A percentile compares a stretch with the other conserved stretches of the same genome.
phyloP scores from a whole-genome alignment of 2,888 invertebrate species.

The Hirtodrosophila duncani region DNA sequence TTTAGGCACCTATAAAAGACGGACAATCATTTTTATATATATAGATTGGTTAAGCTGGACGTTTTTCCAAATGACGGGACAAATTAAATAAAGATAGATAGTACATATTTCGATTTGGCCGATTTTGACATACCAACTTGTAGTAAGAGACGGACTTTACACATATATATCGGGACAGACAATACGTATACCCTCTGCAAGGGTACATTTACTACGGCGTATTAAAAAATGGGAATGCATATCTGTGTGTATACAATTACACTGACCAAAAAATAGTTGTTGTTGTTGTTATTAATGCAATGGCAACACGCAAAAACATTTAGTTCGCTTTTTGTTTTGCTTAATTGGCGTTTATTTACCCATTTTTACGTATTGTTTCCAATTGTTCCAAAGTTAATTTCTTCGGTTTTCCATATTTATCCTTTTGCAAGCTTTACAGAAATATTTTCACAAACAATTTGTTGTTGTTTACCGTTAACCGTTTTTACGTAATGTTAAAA shows the following conservation, averaged over 20 bases:
- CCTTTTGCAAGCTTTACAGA: constrained; percentile 91
- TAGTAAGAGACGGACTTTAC: too few relatives aligned
- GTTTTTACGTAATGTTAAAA: constrained; percentile 24
- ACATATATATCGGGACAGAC: too few relatives aligned
- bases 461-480: constrained; percentile 44
- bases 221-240: too few relatives aligned
- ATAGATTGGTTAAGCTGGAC: too few relatives aligned
- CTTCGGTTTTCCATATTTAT: constrained; percentile 90
- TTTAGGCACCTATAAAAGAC: too few relatives aligned
- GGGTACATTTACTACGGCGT: too few relatives aligned
- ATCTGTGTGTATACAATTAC: constrained; percentile 53
- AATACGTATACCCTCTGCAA: too few relatives aligned
- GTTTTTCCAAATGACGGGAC: too few relatives aligned
- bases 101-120: too few relatives aligned
- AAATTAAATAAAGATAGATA: too few relatives aligned
- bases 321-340: constrained; percentile 34
- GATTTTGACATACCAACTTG: too few relatives aligned
- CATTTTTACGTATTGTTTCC: constrained; percentile 86
- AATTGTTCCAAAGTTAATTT: constrained; percentile 87
- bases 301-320: constrained; percentile 58
- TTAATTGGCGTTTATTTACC: constrained; percentile 81
- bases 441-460: constrained; percentile 77
- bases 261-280: constrained; percentile 36
- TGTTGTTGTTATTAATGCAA: constrained; percentile 17
- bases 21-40: too few relatives aligned